Percentiles rank a stretch among this genome's conserved stretches.
phyloP scores from a whole-genome alignment of 1,140 invertebrate genomes.

The Zaprionus lachaisei region DNA sequence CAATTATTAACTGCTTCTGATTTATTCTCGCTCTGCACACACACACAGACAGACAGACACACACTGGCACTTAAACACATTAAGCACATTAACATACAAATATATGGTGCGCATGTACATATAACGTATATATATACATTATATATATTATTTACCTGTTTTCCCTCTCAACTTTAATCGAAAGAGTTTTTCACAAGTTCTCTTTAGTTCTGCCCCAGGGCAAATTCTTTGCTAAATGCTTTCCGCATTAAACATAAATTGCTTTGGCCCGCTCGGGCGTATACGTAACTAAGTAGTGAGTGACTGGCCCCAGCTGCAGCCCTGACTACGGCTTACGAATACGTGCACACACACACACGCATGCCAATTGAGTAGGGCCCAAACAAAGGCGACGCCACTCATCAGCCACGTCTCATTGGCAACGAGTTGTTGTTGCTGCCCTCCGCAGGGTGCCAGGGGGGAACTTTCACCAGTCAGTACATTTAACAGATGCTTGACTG shows the following conservation, averaged over 20 bases:
- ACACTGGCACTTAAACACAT: slow-evolving; percentile 3
- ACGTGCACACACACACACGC: slow-evolving; percentile 15
- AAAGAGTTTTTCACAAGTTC: neutral
- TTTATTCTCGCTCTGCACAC: slow-evolving; percentile 19
- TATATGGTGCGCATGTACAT: neutral
- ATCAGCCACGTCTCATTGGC: slow-evolving; percentile 71
- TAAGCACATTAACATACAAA: slow-evolving; percentile 1
- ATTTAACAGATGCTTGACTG: slow-evolving; percentile 68
- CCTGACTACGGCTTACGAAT: slow-evolving; percentile 2
- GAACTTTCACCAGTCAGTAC: slow-evolving; percentile 62
- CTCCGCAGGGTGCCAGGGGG: slow-evolving; percentile 10
- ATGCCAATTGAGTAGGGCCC: slow-evolving; percentile 47
- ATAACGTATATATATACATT: neutral
- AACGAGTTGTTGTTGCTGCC: slow-evolving; percentile 56
- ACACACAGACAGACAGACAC: neutral
- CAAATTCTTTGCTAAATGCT: neutral
- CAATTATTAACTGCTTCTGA: slow-evolving; percentile 69
- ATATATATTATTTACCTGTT: neutral
- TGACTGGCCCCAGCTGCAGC: slow-evolving; percentile 3
- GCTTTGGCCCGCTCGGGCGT: neutral
- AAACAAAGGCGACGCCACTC: slow-evolving; percentile 57
- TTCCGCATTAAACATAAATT: neutral
- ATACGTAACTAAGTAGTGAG: neutral
- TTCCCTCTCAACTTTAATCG: neutral
- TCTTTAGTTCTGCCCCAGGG: neutral